Conservation (phyloP, 1,140 invertebrate genomes). For the Zaprionus africanus region DNA sequence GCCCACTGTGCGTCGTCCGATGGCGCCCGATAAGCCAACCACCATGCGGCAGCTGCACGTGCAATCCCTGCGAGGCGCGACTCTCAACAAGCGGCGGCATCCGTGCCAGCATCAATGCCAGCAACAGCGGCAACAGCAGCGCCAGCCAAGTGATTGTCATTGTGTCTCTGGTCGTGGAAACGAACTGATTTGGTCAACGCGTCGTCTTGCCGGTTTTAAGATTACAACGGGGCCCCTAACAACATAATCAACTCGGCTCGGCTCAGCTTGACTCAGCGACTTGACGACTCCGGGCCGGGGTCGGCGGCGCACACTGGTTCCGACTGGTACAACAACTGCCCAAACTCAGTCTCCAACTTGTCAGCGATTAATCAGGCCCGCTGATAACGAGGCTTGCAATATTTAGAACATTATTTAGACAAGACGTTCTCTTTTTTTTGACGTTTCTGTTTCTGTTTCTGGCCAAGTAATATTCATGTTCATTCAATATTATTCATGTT, state of each 20-base stretch:
- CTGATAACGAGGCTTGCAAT: neutral
- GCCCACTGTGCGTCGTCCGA: slow-evolving; percentile 84
- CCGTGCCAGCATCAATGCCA: too few species aligned
- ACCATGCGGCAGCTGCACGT: slow-evolving; percentile 71
- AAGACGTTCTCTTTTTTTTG: neutral
- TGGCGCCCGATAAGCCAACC: slow-evolving; percentile 85
- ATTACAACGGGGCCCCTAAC: slow-evolving; percentile 64
- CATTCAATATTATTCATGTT: slow-evolving; percentile 4
- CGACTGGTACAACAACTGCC: slow-evolving; percentile 1
- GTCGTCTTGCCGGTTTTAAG: slow-evolving; percentile 51
- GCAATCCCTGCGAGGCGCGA: slow-evolving; percentile 68
- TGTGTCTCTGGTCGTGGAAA: slow-evolving; percentile 32
- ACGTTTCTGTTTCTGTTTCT: neutral
- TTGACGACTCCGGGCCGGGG: neutral
- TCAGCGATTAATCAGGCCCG: neutral
- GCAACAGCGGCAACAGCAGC: slow-evolving; percentile 1
- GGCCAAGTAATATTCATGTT: neutral
- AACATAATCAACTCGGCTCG: slow-evolving; percentile 13
- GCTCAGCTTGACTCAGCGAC: neutral
- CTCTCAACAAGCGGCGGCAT: slow-evolving; percentile 3
- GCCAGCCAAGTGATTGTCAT: slow-evolving; percentile 49
- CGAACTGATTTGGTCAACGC: slow-evolving; percentile 55
- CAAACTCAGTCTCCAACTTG: neutral
- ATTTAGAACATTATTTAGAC: slow-evolving; percentile 5
- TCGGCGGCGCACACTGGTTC: slow-evolving; percentile 36